Evolutionary conservation across 2,888 invertebrate species (phyloP).

Genomic region (Plutella xylostella): DNA sequence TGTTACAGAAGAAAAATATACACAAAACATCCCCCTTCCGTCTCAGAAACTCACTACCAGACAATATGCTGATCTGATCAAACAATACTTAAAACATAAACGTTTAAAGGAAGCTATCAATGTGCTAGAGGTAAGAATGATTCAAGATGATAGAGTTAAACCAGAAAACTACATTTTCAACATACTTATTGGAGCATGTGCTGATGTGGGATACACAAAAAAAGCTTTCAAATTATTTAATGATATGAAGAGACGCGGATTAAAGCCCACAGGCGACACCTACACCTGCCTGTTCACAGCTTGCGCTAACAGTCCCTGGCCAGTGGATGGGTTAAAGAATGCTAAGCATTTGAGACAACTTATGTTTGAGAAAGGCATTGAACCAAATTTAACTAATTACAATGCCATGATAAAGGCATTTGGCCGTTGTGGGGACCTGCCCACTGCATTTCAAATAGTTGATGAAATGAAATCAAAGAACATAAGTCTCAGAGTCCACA

Average conservation of each 20-base stretch:
- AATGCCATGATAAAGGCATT: constrained; percentile 94
- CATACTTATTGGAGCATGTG: constrained; percentile 86
- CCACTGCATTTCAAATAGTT: constrained; percentile 81
- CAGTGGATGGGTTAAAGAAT: constrained; percentile 74
- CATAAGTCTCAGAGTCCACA: constrained; percentile 72
- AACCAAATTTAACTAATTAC: constrained; percentile 82
- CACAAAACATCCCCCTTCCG: constrained; percentile 58
- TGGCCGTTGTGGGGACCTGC: constrained; percentile 83
- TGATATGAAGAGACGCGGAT: constrained; percentile 81
- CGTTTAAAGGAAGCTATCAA: constrained; percentile 82
- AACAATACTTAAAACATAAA: constrained; percentile 71
- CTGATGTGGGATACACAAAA: constrained; percentile 84
- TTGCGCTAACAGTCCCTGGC: constrained; percentile 83
- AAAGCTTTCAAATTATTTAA: constrained; percentile 88
- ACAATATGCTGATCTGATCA: constrained; percentile 79
- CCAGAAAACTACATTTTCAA: constrained; percentile 86
- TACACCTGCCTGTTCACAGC: constrained; percentile 91
- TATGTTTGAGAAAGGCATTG: constrained; percentile 76
- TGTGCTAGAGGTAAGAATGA: constrained; percentile 81
- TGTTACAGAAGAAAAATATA: constrained; percentile 68
- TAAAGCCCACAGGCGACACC: constrained; percentile 76
- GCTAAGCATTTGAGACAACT: constrained; percentile 74
- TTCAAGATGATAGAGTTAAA: constrained; percentile 80
- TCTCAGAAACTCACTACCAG: constrained; percentile 67
- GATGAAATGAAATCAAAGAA: constrained; percentile 84